Evolutionary conservation across 2,888 invertebrate genomes (phyloP).

Genomic region (Calliopum simillimum): DNA sequence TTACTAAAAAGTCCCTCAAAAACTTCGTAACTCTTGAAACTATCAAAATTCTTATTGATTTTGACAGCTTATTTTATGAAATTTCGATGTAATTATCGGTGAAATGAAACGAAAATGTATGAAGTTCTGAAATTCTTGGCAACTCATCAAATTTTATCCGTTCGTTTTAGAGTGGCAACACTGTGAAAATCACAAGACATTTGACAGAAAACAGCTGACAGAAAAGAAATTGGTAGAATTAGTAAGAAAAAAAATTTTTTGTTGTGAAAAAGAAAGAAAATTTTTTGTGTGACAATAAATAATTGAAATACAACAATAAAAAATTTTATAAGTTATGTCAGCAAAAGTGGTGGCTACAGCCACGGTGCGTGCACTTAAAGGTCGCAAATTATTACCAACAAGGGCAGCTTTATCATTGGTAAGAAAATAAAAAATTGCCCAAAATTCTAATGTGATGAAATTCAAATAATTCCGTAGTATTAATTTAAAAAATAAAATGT

Average conservation of each 20-base stretch:
- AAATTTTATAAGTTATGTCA: slow-evolving; percentile 71
- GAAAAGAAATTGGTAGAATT: background rate
- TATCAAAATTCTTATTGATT: too few relatives aligned
- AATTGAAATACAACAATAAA: slow-evolving; percentile 3
- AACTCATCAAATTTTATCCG: too few relatives aligned
- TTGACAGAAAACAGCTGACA: slow-evolving; percentile 42
- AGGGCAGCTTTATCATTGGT: slow-evolving; percentile 84
- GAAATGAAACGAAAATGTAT: too few relatives aligned
- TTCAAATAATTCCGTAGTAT: slow-evolving; percentile 46
- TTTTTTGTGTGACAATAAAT: slow-evolving; percentile 16
- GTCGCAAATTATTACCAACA: slow-evolving; percentile 81
- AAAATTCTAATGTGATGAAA: slow-evolving; percentile 30
- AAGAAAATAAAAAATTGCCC: slow-evolving; percentile 40
- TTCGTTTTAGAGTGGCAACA: too few relatives aligned
- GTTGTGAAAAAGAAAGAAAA: slow-evolving; percentile 25
- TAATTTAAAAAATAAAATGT: slow-evolving; percentile 34
- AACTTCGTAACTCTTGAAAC: too few relatives aligned
- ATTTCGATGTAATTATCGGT: too few relatives aligned
- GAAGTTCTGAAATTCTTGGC: too few relatives aligned
- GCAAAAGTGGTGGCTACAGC: slow-evolving; percentile 86
- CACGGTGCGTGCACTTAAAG: slow-evolving; percentile 88
- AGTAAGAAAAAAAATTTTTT: slow-evolving; percentile 24
- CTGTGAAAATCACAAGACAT: background rate
- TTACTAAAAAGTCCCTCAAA: too few relatives aligned
- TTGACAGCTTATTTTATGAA: too few relatives aligned